phyloP scores from a whole-genome alignment of 2,797 vertebrate species.

The Anolis apletophallus region DNA sequence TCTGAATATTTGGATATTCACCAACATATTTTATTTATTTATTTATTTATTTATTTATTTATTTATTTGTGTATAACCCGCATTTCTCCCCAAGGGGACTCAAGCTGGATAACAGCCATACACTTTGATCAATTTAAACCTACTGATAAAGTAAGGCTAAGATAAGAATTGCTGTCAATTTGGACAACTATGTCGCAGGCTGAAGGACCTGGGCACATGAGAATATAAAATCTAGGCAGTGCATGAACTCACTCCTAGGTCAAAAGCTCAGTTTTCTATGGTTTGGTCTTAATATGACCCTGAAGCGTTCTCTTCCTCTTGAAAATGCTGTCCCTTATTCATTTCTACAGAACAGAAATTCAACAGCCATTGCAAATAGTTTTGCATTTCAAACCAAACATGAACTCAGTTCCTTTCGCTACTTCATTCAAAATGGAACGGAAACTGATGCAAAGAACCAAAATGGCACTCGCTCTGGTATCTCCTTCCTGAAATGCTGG shows the following conservation, averaged over 20 bases:
- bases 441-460: not conserved
- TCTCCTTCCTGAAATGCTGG: not conserved
- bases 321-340: not conserved
- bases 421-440: not conserved
- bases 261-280: slow-evolving; percentile 45
- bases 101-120: too few species aligned
- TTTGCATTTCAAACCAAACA: not conserved
- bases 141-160: not conserved
- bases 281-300: slow-evolving; percentile 4
- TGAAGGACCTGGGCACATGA: not conserved
- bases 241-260: not conserved
- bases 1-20: not conserved
- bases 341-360: not conserved
- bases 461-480: not conserved
- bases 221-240: too few species aligned
- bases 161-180: not conserved
- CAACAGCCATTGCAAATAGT: not conserved
- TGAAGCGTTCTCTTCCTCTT: not conserved
- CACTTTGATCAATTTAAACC: not conserved
- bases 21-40: not conserved
- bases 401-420: not conserved
- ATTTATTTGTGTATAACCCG: too few species aligned
- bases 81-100: too few species aligned
- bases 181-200: not conserved
- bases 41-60: too few species aligned